Evolutionary conservation across 2,888 invertebrate genomes (phyloP).

Genomic region (Ischnura elegans): DNA sequence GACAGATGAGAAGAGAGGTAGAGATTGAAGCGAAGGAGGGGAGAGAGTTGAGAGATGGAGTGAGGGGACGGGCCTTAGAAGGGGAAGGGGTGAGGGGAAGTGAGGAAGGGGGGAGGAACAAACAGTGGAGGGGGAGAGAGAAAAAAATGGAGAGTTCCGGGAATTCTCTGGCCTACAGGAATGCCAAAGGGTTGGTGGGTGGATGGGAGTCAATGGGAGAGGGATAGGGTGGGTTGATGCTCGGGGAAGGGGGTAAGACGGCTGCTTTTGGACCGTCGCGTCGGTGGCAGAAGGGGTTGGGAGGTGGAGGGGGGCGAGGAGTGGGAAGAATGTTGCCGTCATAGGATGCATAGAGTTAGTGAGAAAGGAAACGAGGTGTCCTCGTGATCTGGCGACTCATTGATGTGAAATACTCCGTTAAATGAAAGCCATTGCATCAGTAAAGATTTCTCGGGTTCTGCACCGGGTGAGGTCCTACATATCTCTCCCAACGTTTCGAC

Average conservation of each 20-base stretch:
- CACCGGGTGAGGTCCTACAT: too few relatives aligned
- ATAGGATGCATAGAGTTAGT: too few relatives aligned
- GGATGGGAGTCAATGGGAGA: not conserved
- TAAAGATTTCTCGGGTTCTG: too few relatives aligned
- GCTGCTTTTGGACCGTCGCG: not conserved
- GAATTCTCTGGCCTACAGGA: not conserved
- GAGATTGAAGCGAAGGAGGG: not conserved
- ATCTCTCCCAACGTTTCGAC: too few relatives aligned
- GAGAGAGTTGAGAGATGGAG: too few relatives aligned
- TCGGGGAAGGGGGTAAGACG: not conserved
- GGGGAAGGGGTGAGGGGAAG: not conserved
- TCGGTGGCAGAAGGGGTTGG: not conserved
- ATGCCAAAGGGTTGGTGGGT: not conserved
- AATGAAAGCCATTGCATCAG: too few relatives aligned
- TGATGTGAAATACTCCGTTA: too few relatives aligned
- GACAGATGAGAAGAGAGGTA: too few relatives aligned
- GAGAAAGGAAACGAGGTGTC: too few relatives aligned
- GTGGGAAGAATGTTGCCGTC: not conserved
- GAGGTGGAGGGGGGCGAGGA: not conserved
- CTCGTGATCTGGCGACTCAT: too few relatives aligned
- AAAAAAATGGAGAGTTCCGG: not conserved
- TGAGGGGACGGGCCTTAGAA: not conserved
- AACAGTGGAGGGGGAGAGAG: not conserved
- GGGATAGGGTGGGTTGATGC: too few relatives aligned
- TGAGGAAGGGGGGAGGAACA: not conserved